These are phyloP conservation scores for Cyprinodon brontotheroides DNA, from an alignment of 2,113 vertebrate genomes.

Conservation along the genomic window DNA sequence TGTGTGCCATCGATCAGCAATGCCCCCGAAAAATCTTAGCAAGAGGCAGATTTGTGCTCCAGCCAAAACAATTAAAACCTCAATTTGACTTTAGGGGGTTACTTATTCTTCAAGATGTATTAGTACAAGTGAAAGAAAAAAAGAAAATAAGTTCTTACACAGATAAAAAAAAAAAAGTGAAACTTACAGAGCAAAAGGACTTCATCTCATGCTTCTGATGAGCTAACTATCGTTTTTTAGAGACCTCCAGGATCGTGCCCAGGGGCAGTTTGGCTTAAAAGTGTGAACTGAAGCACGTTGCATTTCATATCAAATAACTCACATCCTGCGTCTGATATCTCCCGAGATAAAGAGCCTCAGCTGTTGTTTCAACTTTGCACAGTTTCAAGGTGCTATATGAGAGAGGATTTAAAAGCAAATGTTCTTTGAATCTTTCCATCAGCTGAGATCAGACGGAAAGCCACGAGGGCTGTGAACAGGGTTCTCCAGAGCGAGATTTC, in stretches of 20 bases:
- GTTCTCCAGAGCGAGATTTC: slow-evolving; percentile 10
- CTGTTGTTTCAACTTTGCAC: slow-evolving; percentile 13
- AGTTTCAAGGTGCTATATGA: slow-evolving; percentile 4
- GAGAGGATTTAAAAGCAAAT: slow-evolving; percentile 3
- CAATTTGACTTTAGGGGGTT: slow-evolving; percentile 23
- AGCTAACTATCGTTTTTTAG: slow-evolving; percentile 1
- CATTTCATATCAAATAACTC: slow-evolving; percentile 21
- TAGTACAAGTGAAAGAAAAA: slow-evolving; percentile 32
- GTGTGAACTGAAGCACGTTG: not conserved
- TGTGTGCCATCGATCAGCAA: slow-evolving; percentile 44
- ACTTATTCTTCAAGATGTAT: slow-evolving; percentile 21
- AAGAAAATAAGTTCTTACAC: slow-evolving; percentile 28
- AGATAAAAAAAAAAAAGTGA: slow-evolving; percentile 13
- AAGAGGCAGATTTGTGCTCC: slow-evolving; percentile 30
- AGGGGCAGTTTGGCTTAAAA: slow-evolving; percentile 13
- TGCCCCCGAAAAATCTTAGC: slow-evolving; percentile 46
- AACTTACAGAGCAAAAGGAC: slow-evolving; percentile 13
- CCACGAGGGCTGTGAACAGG: not conserved
- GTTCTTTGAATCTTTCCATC: slow-evolving; percentile 37
- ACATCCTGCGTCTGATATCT: slow-evolving; percentile 2
- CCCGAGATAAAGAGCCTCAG: slow-evolving; percentile 14
- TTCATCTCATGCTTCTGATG: slow-evolving; percentile 14
- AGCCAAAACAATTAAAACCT: slow-evolving; percentile 61
- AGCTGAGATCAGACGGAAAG: not conserved
- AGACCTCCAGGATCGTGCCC: slow-evolving; percentile 3